Evolutionary conservation across 2,888 invertebrate genomes (phyloP).

Genomic region (Noctua comes): DNA sequence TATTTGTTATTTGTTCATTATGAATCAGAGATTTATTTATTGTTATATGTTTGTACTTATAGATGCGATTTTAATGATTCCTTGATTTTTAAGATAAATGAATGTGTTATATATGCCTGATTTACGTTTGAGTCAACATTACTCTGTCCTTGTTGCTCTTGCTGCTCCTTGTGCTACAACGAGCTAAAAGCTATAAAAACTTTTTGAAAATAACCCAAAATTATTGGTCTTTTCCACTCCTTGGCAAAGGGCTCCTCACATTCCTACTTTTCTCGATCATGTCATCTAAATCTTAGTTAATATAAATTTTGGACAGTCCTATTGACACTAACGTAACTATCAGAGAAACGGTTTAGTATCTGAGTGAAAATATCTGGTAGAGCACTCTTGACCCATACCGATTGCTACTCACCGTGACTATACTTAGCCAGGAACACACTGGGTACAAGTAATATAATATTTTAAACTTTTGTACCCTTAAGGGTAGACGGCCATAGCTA

Average conservation of each 20-base stretch:
- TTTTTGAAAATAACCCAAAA: neutral
- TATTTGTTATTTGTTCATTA: conserved; percentile 60
- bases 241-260: neutral
- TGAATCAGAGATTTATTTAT: conserved; percentile 67
- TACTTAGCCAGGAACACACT: neutral
- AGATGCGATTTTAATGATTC: conserved; percentile 42
- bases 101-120: conserved; percentile 6
- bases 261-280: neutral
- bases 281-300: neutral
- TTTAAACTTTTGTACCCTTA: conserved; percentile 16
- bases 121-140: conserved; percentile 17
- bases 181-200: too few relatives aligned
- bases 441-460: conserved; percentile 14
- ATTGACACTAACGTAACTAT: conserved; percentile 29
- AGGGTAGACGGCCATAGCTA: conserved; percentile 45
- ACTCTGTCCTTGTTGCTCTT: neutral
- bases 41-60: conserved; percentile 65
- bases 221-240: neutral
- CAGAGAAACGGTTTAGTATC: conserved; percentile 13
- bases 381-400: neutral
- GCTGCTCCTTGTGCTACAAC: too few relatives aligned
- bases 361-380: neutral
- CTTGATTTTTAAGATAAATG: conserved; percentile 35
- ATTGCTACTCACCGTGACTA: neutral
- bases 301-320: neutral